Percentiles rank a stretch among this genome's conserved stretches.
These are phyloP conservation scores for Orthosia gothica DNA, from an alignment of 2,888 invertebrate species.

Conservation along the genomic window DNA sequence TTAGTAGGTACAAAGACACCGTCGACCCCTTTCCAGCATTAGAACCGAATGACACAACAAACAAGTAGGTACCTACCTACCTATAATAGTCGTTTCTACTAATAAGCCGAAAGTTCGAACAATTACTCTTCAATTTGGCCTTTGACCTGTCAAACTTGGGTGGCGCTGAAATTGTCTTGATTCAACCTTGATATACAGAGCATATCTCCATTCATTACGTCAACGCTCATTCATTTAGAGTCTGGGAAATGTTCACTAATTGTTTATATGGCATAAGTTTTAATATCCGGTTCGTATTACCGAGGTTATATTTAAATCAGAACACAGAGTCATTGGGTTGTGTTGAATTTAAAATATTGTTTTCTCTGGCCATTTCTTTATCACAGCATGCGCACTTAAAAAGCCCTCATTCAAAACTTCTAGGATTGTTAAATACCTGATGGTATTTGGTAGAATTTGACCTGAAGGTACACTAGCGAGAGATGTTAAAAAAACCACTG, in stretches of 20 bases:
- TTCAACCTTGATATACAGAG: slow-evolving; percentile 20
- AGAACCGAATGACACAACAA: slow-evolving; percentile 4
- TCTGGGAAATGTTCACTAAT: slow-evolving; percentile 21
- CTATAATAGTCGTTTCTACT: slow-evolving; percentile 25
- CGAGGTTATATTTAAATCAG: too few relatives aligned
- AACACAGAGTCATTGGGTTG: too few relatives aligned
- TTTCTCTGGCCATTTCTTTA: too few relatives aligned
- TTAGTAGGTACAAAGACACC: neutral
- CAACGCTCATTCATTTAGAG: slow-evolving; percentile 22
- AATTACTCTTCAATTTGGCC: slow-evolving; percentile 46
- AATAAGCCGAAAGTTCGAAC: slow-evolving; percentile 44
- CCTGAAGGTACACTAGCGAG: too few relatives aligned
- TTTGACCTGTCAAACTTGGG: slow-evolving; percentile 47
- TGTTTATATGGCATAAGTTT: neutral
- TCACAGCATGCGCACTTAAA: too few relatives aligned
- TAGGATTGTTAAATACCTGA: too few relatives aligned
- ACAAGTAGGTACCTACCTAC: slow-evolving; percentile 4
- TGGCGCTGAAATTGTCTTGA: slow-evolving; percentile 39
- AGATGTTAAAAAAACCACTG: too few relatives aligned
- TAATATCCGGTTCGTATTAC: slow-evolving; percentile 2
- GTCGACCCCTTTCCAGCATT: neutral
- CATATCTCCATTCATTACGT: slow-evolving; percentile 38
- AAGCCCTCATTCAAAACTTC: too few relatives aligned
- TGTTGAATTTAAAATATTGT: too few relatives aligned
- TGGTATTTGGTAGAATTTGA: too few relatives aligned